Percentiles rank a stretch among this genome's conserved stretches.
phyloP scores from a whole-genome alignment of 1,140 invertebrate genomes.

The Drosophila orena region DNA sequence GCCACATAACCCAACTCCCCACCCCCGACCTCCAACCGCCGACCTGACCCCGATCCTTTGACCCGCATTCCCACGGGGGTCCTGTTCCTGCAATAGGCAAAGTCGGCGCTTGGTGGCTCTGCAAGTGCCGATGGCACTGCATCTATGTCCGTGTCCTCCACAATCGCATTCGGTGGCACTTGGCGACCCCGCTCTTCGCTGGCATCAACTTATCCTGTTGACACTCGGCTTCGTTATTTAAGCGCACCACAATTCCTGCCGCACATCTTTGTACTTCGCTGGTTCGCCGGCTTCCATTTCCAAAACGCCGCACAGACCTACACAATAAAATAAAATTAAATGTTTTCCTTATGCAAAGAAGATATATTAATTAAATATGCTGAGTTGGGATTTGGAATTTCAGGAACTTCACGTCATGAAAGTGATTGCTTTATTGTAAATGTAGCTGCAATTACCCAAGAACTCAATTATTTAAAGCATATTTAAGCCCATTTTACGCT shows the following conservation, averaged over 20 bases:
- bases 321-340: slow-evolving; percentile 3
- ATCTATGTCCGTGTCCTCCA: slow-evolving; percentile 16
- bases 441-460: neutral
- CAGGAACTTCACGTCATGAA: too few species aligned
- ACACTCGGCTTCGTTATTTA: slow-evolving; percentile 73
- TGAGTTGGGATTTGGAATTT: neutral
- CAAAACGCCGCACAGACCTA: neutral
- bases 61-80: slow-evolving; percentile 1
- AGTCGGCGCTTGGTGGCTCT: slow-evolving; percentile 34
- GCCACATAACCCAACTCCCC: slow-evolving; percentile 4
- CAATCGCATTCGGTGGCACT: slow-evolving; percentile 38
- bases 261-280: slow-evolving; percentile 59
- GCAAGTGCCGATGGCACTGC: slow-evolving; percentile 20
- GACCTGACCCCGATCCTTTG: slow-evolving; percentile 22
- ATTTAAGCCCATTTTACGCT: neutral
- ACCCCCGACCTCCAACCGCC: slow-evolving; percentile 2
- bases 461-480: neutral
- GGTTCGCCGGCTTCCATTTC: slow-evolving; percentile 22
- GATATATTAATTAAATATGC: neutral
- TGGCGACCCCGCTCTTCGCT: slow-evolving; percentile 5
- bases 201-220: slow-evolving; percentile 81
- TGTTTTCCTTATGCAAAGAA: neutral
- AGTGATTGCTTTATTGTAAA: neutral
- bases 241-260: slow-evolving; percentile 28
- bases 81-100: slow-evolving; percentile 31